Conservation (phyloP, 2,113 vertebrate genomes). For the Corynorhinus townsendii region DNA sequence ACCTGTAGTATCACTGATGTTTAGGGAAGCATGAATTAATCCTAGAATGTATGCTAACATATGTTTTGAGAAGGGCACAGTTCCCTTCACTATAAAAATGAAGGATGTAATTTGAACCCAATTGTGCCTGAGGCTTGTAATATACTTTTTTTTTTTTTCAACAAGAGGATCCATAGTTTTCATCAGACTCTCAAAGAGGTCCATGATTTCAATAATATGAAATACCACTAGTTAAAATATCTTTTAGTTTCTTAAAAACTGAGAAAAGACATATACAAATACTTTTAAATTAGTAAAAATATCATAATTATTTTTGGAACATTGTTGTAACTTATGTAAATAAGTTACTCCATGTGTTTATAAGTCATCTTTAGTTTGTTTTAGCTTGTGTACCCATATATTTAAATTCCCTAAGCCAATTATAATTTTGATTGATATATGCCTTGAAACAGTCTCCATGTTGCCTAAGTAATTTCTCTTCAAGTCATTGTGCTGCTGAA, state of each 20-base stretch:
- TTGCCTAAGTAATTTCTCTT: not conserved
- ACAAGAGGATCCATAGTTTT: not conserved
- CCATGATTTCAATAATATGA: not conserved
- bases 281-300: not conserved
- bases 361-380: not conserved
- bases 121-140: not conserved
- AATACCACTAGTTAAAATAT: not conserved
- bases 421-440: not conserved
- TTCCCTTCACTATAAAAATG: not conserved
- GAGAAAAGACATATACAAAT: not conserved
- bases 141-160: not conserved
- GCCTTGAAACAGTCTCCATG: not conserved
- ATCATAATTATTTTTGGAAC: not conserved
- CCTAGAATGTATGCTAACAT: not conserved
- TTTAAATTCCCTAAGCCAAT: not conserved
- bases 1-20: not conserved
- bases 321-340: not conserved
- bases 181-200: not conserved
- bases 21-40: not conserved
- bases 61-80: not conserved
- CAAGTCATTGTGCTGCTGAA: not conserved
- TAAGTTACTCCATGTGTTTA: not conserved
- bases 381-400: not conserved
- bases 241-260: not conserved
- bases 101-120: not conserved